A percentile compares a stretch with the other conserved stretches of the same genome.
phyloP scores from a whole-genome alignment of 2,888 invertebrate genomes.

The Ophonus ardosiacus region DNA sequence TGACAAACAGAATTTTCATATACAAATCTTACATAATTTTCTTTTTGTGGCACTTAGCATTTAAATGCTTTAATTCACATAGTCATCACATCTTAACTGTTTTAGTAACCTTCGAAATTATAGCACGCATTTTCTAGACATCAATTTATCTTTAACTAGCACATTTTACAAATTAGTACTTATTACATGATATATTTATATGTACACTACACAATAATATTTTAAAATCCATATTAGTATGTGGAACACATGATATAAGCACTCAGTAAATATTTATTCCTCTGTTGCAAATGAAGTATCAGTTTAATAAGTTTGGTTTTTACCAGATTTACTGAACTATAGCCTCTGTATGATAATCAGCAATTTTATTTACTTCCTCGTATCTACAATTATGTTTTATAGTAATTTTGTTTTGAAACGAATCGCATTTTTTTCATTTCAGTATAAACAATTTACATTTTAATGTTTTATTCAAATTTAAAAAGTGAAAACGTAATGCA shows the following conservation, averaged over 20 bases:
- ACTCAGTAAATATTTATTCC: not conserved
- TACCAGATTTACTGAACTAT: not conserved
- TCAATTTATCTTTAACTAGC: not conserved
- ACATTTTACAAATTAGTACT: not conserved
- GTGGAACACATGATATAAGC: not conserved
- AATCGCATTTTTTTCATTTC: not conserved
- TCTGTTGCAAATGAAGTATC: not conserved
- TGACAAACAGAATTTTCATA: too few species aligned
- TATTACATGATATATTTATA: not conserved
- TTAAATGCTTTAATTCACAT: too few species aligned
- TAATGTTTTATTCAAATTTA: too few species aligned
- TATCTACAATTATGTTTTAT: not conserved
- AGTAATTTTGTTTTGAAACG: not conserved
- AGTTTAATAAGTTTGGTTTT: not conserved
- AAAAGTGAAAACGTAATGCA: too few species aligned
- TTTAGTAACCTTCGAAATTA: too few species aligned
- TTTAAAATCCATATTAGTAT: not conserved
- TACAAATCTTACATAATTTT: too few species aligned
- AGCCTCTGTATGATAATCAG: not conserved
- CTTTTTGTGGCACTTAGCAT: too few species aligned
- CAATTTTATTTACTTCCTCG: not conserved
- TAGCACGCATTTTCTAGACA: too few species aligned
- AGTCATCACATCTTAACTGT: too few species aligned
- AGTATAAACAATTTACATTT: not conserved
- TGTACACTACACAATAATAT: not conserved